Base-by-base conservation (phyloP, 2,888 invertebrate species). In the Diachrysia chrysitis region DNA sequence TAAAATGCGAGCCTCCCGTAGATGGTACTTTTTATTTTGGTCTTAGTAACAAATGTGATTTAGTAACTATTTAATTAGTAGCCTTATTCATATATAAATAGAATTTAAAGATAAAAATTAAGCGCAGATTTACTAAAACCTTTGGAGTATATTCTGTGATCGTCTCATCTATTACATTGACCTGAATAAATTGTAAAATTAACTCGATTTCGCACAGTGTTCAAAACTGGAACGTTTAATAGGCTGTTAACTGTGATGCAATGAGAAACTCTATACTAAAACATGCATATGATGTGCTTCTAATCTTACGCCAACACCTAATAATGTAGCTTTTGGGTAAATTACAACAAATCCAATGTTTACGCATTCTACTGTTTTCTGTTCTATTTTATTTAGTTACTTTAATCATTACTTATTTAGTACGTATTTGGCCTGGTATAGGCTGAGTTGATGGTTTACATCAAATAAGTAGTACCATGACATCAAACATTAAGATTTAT, bases 151-250 rank as follows among this genome's bases (percentile, higher is more conserved):
- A 5, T 16, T 42, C n/a, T 16, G 42, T 42, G n/a, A n/a, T n/a
- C 42, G n/a, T 42, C 19, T 12, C 48, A 21, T 19, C 12, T 12
- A 51, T 21, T 14, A 51, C 21, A 51, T 48, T 48, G 17, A 48
- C 48, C 17, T 19, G 9, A 48, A 55, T 55, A 14, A 48, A 5
- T 21, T 25, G 32, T 7, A 2, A 60, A 48, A 46, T 65, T 37
- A 17, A 3, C 17, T 6, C 25, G 4, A 64, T 29, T 63, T 54
- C 1, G 29, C 25, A 55, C 57, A 16, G 25, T 72, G 63, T 46
- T 69, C 48, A 63, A 7, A 59, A 6, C 54, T 46, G 37, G 37
- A 64, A 63, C n/a, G 48, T 54, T 68, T 59, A 64, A 66, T 64
- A 17, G 35, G 21, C 55, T 55, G 42, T 55, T 73, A 58, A 73